phyloP scores from a whole-genome alignment of 2,113 vertebrate genomes.

The Callithrix jacchus region DNA sequence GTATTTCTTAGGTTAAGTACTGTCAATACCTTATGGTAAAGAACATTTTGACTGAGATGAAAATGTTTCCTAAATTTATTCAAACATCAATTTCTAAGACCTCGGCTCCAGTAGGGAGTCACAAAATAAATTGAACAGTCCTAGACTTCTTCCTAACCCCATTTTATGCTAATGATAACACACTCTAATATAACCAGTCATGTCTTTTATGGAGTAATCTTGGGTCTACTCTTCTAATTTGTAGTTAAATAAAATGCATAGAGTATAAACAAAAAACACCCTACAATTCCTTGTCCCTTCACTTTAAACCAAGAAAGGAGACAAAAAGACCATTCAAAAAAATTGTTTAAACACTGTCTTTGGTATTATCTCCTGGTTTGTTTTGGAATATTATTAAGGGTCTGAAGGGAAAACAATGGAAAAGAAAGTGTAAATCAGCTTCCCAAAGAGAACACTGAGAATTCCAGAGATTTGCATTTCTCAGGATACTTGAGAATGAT shows the following conservation, averaged over 20 bases:
- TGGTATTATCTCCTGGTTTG: background rate
- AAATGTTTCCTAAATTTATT: constrained; percentile 39
- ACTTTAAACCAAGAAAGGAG: constrained; percentile 42
- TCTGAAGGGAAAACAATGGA: constrained; percentile 10
- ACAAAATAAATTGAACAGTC: background rate
- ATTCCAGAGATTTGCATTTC: constrained; percentile 10
- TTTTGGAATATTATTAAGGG: constrained; percentile 30
- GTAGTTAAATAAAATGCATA: background rate
- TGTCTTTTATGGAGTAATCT: constrained; percentile 2
- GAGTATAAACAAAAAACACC: constrained; percentile 28
- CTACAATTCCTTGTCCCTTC: constrained; percentile 11
- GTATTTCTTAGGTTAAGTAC: background rate
- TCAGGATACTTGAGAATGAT: constrained; percentile 1
- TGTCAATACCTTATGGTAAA: background rate
- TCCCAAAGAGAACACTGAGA: constrained; percentile 38
- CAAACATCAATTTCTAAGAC: constrained; percentile 41
- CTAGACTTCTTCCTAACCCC: constrained; percentile 44
- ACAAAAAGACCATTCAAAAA: constrained; percentile 7
- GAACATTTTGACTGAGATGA: constrained; percentile 3
- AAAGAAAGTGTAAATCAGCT: constrained; percentile 5
- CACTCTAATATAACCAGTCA: constrained; percentile 18
- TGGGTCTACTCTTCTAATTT: constrained; percentile 29
- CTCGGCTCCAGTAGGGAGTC: constrained; percentile 6
- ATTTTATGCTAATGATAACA: constrained; percentile 38
- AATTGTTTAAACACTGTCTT: background rate